Evolutionary conservation across 2,113 vertebrate species (phyloP).

Genomic region (Nycticebus coucang): DNA sequence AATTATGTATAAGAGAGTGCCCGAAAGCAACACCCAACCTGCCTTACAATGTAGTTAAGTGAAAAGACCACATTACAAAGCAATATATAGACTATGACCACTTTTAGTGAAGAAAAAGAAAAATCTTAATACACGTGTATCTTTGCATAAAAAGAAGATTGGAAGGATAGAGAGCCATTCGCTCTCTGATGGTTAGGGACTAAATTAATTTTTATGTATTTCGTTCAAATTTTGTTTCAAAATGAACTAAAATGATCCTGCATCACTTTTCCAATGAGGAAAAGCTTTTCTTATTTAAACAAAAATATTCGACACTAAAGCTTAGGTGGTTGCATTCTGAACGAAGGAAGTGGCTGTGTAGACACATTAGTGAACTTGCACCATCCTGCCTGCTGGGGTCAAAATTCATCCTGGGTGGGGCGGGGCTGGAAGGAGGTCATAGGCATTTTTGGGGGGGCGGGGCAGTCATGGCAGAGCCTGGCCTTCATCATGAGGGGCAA

Average conservation of each 20-base stretch:
- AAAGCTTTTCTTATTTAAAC: background rate
- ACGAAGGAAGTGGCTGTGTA: background rate
- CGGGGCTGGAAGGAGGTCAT: rapidly evolving
- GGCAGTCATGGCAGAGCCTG: background rate
- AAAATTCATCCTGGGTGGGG: background rate
- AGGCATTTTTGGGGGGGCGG: too few species aligned
- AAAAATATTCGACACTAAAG: background rate
- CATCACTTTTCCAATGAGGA: background rate
- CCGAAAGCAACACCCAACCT: background rate
- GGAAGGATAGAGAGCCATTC: background rate
- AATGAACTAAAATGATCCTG: background rate
- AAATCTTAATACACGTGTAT: background rate
- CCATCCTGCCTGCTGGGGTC: rapidly evolving
- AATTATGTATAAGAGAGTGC: background rate
- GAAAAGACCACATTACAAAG: background rate
- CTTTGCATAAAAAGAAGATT: background rate
- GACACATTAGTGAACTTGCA: background rate
- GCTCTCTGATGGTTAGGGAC: background rate
- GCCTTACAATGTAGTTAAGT: background rate
- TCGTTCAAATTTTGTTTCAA: background rate
- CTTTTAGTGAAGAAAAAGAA: background rate
- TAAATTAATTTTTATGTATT: background rate
- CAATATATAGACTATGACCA: background rate
- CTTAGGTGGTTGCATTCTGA: too few species aligned
- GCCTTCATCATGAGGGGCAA: background rate